phyloP scores from a whole-genome alignment of 2,113 vertebrate species.

The Thoracochromis brauschi region DNA sequence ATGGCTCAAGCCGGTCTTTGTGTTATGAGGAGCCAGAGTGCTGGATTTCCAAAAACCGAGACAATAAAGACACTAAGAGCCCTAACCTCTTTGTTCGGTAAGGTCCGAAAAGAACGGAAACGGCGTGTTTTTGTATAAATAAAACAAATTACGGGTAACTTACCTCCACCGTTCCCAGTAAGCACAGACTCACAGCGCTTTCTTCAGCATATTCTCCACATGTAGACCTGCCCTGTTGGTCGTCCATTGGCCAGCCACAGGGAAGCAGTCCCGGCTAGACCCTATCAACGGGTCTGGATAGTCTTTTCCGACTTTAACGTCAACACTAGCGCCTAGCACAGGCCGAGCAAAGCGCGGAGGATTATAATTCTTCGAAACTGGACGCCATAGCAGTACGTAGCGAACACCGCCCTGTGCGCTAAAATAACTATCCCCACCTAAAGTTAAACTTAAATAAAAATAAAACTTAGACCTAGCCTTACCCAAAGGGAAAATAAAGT shows the following conservation, averaged over 20 bases:
- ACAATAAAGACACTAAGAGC: neutral
- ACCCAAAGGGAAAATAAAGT: neutral
- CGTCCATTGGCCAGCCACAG: slow-evolving; percentile 6
- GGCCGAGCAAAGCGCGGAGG: neutral
- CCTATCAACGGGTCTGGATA: neutral
- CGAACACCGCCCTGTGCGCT: neutral
- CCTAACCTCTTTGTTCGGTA: no score
- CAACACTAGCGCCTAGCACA: neutral
- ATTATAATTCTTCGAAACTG: neutral
- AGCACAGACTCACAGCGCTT: neutral
- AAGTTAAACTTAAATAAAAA: neutral
- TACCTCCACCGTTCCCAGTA: slow-evolving; percentile 21
- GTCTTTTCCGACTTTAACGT: neutral
- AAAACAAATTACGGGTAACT: neutral
- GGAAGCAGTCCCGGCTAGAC: neutral
- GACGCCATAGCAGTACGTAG: neutral
- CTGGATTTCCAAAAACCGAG: neutral
- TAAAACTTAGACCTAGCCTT: neutral
- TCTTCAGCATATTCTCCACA: neutral
- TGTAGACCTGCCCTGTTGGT: neutral
- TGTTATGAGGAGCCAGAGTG: neutral
- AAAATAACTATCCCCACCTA: neutral
- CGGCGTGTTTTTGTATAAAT: neutral
- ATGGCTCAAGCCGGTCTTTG: slow-evolving; percentile 37
- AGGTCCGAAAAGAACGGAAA: neutral